Conservation (phyloP, 2,797 vertebrate species). For the Sebastes iracundus region DNA sequence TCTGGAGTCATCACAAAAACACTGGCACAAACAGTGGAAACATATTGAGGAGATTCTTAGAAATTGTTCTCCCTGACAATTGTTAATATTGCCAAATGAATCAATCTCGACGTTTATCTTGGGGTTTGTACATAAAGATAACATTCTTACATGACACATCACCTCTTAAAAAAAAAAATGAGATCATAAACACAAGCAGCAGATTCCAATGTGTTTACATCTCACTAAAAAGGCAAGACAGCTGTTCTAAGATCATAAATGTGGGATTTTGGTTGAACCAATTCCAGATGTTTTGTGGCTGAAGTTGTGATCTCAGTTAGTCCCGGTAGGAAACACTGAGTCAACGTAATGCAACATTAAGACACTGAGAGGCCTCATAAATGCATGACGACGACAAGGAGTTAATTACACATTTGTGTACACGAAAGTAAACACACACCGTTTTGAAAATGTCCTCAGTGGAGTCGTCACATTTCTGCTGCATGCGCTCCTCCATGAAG, state of each 20-base stretch:
- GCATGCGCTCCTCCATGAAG: slow-evolving; percentile 95
- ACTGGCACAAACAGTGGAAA: neutral
- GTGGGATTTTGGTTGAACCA: slow-evolving; percentile 14
- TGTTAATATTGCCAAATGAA: neutral
- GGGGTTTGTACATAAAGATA: neutral
- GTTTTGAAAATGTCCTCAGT: slow-evolving; percentile 93
- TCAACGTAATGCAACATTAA: slow-evolving; percentile 7
- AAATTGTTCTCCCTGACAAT: neutral
- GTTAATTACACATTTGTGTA: neutral
- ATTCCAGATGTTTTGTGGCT: slow-evolving; percentile 39
- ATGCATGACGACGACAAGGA: neutral
- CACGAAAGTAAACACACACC: slow-evolving; percentile 70
- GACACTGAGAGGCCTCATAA: neutral
- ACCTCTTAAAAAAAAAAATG: neutral
- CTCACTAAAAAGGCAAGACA: slow-evolving; percentile 10
- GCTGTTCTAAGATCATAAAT: slow-evolving; percentile 10
- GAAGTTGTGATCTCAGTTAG: slow-evolving; percentile 26
- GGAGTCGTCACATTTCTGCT: slow-evolving; percentile 93
- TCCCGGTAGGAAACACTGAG: slow-evolving; percentile 11
- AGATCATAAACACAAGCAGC: neutral
- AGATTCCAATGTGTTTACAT: slow-evolving; percentile 47
- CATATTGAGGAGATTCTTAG: neutral
- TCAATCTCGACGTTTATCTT: neutral
- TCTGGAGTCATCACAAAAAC: neutral
- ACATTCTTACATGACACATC: slow-evolving; percentile 17